Conservation (phyloP, 2,888 invertebrate genomes). For the Oxystoma pomonae region DNA sequence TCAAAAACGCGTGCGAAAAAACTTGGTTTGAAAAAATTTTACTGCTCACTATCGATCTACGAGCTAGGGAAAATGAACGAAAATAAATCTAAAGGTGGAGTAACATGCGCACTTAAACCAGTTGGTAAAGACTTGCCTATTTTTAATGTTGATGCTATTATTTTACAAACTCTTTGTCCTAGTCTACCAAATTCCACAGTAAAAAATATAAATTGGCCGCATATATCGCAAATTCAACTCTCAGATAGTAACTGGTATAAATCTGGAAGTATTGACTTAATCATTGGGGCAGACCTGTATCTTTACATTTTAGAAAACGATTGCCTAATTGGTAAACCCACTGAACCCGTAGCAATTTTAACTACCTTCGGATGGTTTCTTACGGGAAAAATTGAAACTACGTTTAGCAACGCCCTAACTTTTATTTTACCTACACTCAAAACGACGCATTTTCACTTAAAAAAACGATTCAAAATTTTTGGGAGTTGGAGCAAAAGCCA, state of each 20-base stretch:
- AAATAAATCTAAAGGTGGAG: background rate
- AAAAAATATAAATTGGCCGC: background rate
- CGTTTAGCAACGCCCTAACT: no score
- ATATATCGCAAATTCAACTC: background rate
- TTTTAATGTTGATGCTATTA: background rate
- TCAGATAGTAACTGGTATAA: slow-evolving; percentile 1
- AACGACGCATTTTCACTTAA: no score
- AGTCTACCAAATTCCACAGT: background rate
- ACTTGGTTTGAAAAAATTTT: no score
- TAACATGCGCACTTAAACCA: background rate
- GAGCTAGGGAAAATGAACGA: background rate
- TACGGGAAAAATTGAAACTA: background rate
- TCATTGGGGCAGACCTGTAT: background rate
- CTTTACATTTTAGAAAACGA: background rate
- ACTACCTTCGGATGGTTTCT: background rate
- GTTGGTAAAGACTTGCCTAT: slow-evolving; percentile 1
- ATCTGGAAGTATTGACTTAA: background rate
- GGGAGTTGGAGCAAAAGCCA: background rate
- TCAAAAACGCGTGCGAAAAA: no score
- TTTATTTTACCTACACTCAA: no score
- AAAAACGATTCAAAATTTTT: background rate
- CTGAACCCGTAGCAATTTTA: background rate
- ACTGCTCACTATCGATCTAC: background rate
- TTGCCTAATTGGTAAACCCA: background rate
- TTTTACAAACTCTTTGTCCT: background rate